Conservation (phyloP, 2,888 invertebrate genomes). For the Meiosimyza platycephala region DNA sequence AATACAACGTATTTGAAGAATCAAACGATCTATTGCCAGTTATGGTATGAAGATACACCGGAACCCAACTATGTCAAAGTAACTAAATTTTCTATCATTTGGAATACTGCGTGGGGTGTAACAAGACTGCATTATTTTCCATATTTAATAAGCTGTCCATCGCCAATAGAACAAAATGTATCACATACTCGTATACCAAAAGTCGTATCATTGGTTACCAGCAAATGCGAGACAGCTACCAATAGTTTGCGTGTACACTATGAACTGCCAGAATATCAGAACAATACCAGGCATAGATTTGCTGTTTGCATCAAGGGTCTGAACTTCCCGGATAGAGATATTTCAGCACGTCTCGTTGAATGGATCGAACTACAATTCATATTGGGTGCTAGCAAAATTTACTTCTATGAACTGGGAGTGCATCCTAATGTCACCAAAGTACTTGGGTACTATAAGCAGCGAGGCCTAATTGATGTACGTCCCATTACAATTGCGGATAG, state of each 20-base stretch:
- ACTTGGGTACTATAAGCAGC: conserved; percentile 71
- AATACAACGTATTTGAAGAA: too few species aligned
- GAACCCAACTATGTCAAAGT: too few species aligned
- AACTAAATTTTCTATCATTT: too few species aligned
- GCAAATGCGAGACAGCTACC: conserved; percentile 79
- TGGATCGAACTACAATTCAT: conserved; percentile 89
- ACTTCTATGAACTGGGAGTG: conserved; percentile 87
- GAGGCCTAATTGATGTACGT: conserved; percentile 77
- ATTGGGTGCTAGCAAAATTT: conserved; percentile 89
- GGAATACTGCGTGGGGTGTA: too few species aligned
- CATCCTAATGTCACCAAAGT: conserved; percentile 91
- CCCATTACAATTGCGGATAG: conserved; percentile 86
- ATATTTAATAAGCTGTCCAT: too few species aligned
- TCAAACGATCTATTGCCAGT: too few species aligned
- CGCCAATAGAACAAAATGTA: too few species aligned
- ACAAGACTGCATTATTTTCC: too few species aligned
- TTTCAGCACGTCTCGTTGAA: conserved; percentile 88
- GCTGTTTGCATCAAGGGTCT: conserved; percentile 93
- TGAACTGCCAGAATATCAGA: conserved; percentile 67
- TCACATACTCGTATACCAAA: too few species aligned
- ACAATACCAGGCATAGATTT: conserved; percentile 69
- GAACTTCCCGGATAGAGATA: conserved; percentile 89
- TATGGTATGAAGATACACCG: too few species aligned
- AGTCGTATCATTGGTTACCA: too few species aligned
- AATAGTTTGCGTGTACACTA: conserved; percentile 85